Percentiles rank a stretch among this genome's conserved stretches.
These are phyloP conservation scores for Chamaea fasciata DNA, from an alignment of 2,113 vertebrate genomes.

Conservation along the genomic window DNA sequence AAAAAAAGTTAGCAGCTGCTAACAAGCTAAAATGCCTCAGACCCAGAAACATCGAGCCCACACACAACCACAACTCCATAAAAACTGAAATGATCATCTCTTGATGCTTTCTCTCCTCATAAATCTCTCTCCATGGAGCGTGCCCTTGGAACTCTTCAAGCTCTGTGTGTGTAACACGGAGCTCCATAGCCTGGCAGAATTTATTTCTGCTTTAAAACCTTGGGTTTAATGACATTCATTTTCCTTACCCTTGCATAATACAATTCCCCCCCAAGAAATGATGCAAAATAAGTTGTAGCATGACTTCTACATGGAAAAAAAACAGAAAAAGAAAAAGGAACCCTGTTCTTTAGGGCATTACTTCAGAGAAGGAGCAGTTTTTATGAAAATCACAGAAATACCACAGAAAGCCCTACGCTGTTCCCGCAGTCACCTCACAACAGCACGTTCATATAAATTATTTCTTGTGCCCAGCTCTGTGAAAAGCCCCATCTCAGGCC, in stretches of 20 bases:
- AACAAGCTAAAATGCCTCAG: no score
- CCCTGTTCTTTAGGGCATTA: background rate
- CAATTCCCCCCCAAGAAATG: background rate
- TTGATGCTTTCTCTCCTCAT: background rate
- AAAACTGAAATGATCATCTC: background rate
- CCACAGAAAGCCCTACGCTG: background rate
- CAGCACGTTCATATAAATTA: background rate
- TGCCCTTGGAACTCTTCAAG: no score
- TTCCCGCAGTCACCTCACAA: background rate
- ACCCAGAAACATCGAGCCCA: no score
- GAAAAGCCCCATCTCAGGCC: background rate
- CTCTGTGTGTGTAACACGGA: background rate
- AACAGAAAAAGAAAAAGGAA: background rate
- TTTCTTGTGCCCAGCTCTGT: background rate
- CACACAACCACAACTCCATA: rapidly evolving
- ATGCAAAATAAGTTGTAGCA: background rate
- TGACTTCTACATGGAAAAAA: background rate
- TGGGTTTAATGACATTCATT: background rate
- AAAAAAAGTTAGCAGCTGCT: no score
- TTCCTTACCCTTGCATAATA: background rate
- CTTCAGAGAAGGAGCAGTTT: background rate
- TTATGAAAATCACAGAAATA: background rate
- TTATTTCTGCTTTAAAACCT: background rate
- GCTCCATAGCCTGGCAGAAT: background rate
- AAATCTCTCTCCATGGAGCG: background rate